phyloP scores from a whole-genome alignment of 2,797 vertebrate species.

The Nyctibius grandis region DNA sequence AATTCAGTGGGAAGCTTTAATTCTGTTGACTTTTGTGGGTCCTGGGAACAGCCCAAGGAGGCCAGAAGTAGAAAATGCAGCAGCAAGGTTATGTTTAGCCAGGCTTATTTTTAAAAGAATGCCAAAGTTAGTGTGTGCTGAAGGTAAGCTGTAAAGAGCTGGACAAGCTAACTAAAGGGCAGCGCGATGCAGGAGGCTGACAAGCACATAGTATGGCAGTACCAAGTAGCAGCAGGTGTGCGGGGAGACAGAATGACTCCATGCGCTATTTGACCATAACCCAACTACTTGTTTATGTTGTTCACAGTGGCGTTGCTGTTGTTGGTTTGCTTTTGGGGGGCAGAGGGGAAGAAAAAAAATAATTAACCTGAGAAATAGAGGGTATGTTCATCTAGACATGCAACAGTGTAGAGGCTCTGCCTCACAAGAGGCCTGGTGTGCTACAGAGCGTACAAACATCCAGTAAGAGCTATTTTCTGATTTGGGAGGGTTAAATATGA shows the following conservation, averaged over 20 bases:
- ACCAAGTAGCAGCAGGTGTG: not conserved
- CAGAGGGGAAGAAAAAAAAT: not conserved
- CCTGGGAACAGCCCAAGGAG: not conserved
- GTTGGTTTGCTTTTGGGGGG: not conserved
- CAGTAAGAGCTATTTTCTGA: not conserved
- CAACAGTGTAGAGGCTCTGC: not conserved
- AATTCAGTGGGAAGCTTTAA: slow-evolving; percentile 16
- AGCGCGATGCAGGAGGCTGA: not conserved
- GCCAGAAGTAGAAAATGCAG: not conserved
- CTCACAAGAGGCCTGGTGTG: not conserved
- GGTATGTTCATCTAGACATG: not conserved
- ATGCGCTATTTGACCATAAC: not conserved
- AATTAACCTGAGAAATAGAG: not conserved
- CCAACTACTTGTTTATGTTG: not conserved
- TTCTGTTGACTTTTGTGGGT: slow-evolving; percentile 27
- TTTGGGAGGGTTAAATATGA: not conserved
- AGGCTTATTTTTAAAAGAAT: not conserved
- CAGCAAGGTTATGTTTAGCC: not conserved
- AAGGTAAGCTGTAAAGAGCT: slow-evolving; percentile 30
- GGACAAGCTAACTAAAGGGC: not conserved
- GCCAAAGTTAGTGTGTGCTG: not conserved
- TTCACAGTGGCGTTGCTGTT: not conserved
- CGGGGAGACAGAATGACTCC: not conserved
- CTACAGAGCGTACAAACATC: not conserved
- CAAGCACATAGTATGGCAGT: not conserved